phyloP scores from a whole-genome alignment of 2,113 vertebrate species.

The Elachura formosa region DNA sequence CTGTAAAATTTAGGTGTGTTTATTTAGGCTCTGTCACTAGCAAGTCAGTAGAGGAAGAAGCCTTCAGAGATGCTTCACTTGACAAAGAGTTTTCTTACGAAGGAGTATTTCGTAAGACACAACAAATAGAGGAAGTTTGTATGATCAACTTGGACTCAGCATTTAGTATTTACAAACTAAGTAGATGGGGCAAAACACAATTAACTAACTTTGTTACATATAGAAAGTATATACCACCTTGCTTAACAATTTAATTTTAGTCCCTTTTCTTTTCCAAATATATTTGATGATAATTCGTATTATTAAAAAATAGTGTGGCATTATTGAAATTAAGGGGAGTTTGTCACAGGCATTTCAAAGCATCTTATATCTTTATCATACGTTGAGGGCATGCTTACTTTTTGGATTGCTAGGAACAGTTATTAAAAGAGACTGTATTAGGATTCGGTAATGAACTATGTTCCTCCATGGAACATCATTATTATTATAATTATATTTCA shows the following conservation, averaged over 20 bases:
- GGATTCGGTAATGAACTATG: neutral
- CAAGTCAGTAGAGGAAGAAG: neutral
- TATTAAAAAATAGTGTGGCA: neutral
- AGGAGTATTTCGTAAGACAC: rapidly evolving
- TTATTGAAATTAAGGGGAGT: neutral
- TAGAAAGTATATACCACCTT: neutral
- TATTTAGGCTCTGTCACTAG: neutral
- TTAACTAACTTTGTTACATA: neutral
- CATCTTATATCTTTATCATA: neutral
- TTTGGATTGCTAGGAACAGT: neutral
- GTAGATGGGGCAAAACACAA: neutral
- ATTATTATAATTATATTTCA: neutral
- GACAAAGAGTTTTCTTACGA: neutral
- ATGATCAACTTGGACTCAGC: neutral
- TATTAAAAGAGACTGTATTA: neutral
- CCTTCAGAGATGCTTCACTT: neutral
- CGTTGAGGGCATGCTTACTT: neutral
- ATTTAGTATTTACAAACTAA: neutral
- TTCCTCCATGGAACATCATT: neutral
- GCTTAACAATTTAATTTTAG: neutral
- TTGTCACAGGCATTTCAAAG: neutral
- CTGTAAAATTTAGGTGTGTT: rapidly evolving
- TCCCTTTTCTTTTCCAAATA: neutral
- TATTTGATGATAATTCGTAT: neutral
- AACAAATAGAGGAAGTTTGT: rapidly evolving